Base-by-base conservation (phyloP, 2,888 invertebrate genomes). In the Lasioglossum villosulum region DNA sequence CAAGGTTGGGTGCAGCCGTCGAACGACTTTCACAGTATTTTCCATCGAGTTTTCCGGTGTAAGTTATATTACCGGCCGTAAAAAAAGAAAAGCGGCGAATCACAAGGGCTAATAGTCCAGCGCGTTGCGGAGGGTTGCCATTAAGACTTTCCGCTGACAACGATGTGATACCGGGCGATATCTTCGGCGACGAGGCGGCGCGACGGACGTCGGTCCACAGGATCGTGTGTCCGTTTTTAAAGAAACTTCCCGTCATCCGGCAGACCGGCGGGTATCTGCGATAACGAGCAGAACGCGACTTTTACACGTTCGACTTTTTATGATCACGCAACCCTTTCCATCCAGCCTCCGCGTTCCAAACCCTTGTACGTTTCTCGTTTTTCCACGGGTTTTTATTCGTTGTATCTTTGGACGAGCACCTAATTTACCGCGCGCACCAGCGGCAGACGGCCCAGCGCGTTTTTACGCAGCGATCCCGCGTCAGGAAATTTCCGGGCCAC, bases 91-190 rank as follows among this genome's bases (percentile, higher is more conserved):
- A 76, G 23, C 59, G 30, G 27, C 30, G 59, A 42, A 39, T 48
- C 59, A 2, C 23, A 34, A 71, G n/a, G 34, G 52, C 80, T 77
- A 86, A 80, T 78, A 73, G 77, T 63, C 75, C 37, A 56, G 12
- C 48, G 23, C 56, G 16, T 70, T 71, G 79, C 42, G 80, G 56
- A 79, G 42, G 37, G 37, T 45, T 48, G 71, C 68, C 84, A 79
- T 88, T 84, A 82, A 88, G 82, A 78, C 81, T 80, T 79, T 39
- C 39, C 70, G 74, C 74, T 77, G 80, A 80, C 87, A 79, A 80
- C 84, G 78, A 78, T 68, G 70, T 45, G 78, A 76, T 78, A 70
- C 73, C 63, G 52, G 30, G 70, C 71, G 73, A 66, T 77, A 70
- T 70, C 30, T 63, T 52, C 52, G 45, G 56, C 27, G 80, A 66